Conservation (phyloP, 1,140 invertebrate species). For the Pogonomyrmex barbatus region DNA sequence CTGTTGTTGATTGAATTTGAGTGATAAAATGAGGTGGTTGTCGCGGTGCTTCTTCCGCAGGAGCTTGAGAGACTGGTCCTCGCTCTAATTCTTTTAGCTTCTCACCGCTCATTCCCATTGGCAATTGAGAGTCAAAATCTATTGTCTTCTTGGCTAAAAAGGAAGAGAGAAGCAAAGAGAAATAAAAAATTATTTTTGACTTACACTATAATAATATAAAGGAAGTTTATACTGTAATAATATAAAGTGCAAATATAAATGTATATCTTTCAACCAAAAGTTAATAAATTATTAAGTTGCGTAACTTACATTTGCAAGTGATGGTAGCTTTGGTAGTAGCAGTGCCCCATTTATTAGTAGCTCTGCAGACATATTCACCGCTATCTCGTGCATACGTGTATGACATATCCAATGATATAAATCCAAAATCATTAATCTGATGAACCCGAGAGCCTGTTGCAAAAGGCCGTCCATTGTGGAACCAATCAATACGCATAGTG, state of each 20-base stretch:
- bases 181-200: slow-evolving; percentile 15
- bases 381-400: slow-evolving; percentile 94
- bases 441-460: slow-evolving; percentile 95
- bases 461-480: slow-evolving; percentile 95
- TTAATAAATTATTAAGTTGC: neutral
- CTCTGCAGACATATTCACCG: slow-evolving; percentile 94
- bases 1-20: slow-evolving; percentile 92
- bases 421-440: slow-evolving; percentile 97
- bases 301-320: slow-evolving; percentile 89
- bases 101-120: slow-evolving; percentile 96
- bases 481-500: slow-evolving; percentile 97
- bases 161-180: neutral
- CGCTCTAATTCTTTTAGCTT: slow-evolving; percentile 97
- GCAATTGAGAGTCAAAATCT: slow-evolving; percentile 96
- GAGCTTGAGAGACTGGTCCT: slow-evolving; percentile 90
- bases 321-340: slow-evolving; percentile 94
- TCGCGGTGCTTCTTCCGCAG: slow-evolving; percentile 89
- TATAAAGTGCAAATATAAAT: slow-evolving; percentile 16
- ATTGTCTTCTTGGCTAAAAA: slow-evolving; percentile 92
- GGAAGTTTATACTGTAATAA: neutral
- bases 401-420: slow-evolving; percentile 94
- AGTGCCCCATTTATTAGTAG: slow-evolving; percentile 94
- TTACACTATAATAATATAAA: slow-evolving; percentile 9
- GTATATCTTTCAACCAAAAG: neutral
- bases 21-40: slow-evolving; percentile 94